Evolutionary conservation across 2,797 vertebrate genomes (phyloP).

Genomic region (Eulemur coronatus): DNA sequence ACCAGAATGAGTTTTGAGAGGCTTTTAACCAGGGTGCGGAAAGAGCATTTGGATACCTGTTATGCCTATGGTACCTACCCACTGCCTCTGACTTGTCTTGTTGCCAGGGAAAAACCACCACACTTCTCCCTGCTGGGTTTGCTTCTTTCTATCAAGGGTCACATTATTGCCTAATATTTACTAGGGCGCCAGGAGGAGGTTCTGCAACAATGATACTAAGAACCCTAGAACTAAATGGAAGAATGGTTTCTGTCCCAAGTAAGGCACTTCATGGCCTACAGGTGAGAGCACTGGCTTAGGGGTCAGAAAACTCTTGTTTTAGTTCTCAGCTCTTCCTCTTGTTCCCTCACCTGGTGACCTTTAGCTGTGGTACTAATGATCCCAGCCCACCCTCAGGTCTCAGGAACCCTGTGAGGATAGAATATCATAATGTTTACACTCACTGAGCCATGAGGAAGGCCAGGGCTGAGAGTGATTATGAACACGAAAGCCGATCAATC

Average conservation of each 20-base stretch:
- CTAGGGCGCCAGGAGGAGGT: background rate
- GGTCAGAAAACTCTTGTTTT: background rate
- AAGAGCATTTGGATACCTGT: background rate
- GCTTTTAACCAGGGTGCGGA: background rate
- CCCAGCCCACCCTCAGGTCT: background rate
- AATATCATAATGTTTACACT: background rate
- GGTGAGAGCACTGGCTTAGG: background rate
- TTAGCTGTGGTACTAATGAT: background rate
- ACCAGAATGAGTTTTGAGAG: background rate
- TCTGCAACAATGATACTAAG: background rate
- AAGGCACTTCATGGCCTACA: background rate
- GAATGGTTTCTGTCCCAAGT: background rate
- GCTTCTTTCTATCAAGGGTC: background rate
- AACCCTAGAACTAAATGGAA: background rate
- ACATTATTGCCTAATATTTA: background rate
- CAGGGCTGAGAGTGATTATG: background rate
- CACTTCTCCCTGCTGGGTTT: background rate
- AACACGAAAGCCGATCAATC: background rate
- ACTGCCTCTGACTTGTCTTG: background rate
- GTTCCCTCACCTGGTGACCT: background rate
- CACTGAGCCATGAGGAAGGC: background rate
- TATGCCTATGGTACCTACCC: background rate
- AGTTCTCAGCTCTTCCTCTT: background rate
- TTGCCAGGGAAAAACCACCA: background rate
- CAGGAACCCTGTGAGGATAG: background rate